Base-by-base conservation (phyloP, 2,797 vertebrate species). In the Sebastes matsubarae region DNA sequence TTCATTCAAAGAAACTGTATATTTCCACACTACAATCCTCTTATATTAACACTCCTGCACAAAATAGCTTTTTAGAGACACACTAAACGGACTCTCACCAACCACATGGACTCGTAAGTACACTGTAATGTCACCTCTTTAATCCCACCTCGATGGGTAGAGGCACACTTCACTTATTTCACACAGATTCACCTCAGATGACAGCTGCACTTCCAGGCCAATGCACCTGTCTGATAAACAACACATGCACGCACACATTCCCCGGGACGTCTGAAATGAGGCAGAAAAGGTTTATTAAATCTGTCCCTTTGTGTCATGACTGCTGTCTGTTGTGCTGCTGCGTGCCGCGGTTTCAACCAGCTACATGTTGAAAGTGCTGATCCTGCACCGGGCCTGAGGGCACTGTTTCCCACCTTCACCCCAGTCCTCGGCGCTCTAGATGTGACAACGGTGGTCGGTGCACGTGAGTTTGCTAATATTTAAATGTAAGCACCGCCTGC, bases 251-350 rank as follows among this genome's bases (percentile, higher is more conserved):
- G 34, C 34, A 22, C 34, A 5, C 22, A 1, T 74, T 30, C 25
- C 12, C 9, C 1, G 32, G 50, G 42, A 34, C 2, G 12, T 69
- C 57, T 80, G 52, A 77, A 71, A 80, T 71, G 70, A 86, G 59
- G 76, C 65, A 78, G 67, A 75, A 77, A 70, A 54, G 25, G 71
- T 57, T 77, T 69, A 87, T 82, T 82, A 84, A 86, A 87, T 85
- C 54, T 46, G 70, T 54, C 61, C 60, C 13, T 81, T 68, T 66
- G 58, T 83, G 80, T 68, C 38, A 54, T 58, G 61, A 68, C 74
- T 58, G 61, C 68, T 72, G 83, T 84, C 77, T 67, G 46, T 59
- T 8, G 8, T 64, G 38, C 42, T 72, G 69, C 68, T 42, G 74
- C 2, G 1, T 77, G 73, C 32, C 13, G 1, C 16, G 10, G 80